These are phyloP conservation scores for Denticeps clupeoides DNA, from an alignment of 2,797 vertebrate species.

Conservation along the genomic window DNA sequence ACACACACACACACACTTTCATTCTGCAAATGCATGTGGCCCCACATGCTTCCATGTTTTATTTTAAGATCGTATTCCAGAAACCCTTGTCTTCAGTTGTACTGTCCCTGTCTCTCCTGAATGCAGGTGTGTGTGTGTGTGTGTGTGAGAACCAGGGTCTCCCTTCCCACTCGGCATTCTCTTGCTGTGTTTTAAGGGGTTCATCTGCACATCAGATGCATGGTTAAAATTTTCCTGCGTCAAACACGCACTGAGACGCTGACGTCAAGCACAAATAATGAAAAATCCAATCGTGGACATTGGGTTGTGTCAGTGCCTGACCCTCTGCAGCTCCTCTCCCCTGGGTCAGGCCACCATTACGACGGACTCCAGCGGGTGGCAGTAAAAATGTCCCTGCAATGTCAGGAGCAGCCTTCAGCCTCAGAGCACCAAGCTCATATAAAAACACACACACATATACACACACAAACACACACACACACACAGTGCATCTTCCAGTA, in stretches of 20 bases:
- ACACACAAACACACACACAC: background rate
- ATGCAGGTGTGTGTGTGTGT: too few relatives aligned
- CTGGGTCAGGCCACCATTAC: slow-evolving; percentile 1
- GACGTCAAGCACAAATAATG: too few relatives aligned
- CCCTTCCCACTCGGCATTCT: too few relatives aligned
- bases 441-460: background rate
- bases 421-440: slow-evolving; percentile 1
- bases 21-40: slow-evolving; percentile 37
- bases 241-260: too few relatives aligned
- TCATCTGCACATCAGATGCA: too few relatives aligned
- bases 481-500: too few relatives aligned
- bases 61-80: slow-evolving; percentile 55
- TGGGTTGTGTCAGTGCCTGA: slow-evolving; percentile 8
- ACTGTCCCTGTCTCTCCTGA: too few relatives aligned
- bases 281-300: slow-evolving; percentile 16
- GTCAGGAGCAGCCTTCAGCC: background rate
- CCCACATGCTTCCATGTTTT: slow-evolving; percentile 33
- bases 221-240: too few relatives aligned
- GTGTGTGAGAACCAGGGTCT: too few relatives aligned
- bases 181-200: too few relatives aligned
- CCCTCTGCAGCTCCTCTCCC: slow-evolving; percentile 5
- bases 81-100: too few relatives aligned
- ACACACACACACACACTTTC: slow-evolving; percentile 17
- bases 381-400: background rate
- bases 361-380: background rate